phyloP scores from a whole-genome alignment of 2,113 vertebrate species.

The Pagrus major region DNA sequence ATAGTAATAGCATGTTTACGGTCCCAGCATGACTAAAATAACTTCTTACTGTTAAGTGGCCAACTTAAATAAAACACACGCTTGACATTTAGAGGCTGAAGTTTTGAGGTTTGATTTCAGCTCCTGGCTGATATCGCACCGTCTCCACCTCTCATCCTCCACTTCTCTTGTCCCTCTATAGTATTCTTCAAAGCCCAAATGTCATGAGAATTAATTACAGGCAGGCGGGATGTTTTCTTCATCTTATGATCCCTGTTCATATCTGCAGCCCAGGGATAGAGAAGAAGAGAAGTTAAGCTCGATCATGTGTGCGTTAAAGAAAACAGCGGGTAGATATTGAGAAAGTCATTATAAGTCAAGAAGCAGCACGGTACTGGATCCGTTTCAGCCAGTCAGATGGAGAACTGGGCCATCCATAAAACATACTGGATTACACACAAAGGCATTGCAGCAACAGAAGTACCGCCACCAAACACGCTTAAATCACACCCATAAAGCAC shows the following conservation, averaged over 20 bases:
- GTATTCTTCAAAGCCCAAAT: slow-evolving; percentile 34
- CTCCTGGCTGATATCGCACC: neutral
- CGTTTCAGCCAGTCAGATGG: slow-evolving; percentile 15
- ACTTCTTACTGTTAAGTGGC: slow-evolving; percentile 32
- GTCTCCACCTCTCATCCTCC: slow-evolving; percentile 17
- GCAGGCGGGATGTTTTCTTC: neutral
- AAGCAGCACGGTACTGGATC: slow-evolving; percentile 27
- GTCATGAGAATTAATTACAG: slow-evolving; percentile 47
- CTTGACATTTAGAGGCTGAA: neutral
- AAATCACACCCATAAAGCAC: neutral
- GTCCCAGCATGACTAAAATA: slow-evolving; percentile 44
- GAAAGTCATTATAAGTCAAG: slow-evolving; percentile 32
- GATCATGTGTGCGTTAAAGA: slow-evolving; percentile 2
- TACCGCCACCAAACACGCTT: neutral
- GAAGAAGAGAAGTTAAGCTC: neutral
- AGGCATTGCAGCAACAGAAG: slow-evolving; percentile 15
- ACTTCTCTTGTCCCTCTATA: neutral
- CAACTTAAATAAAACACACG: slow-evolving; percentile 46
- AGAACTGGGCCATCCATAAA: slow-evolving; percentile 39
- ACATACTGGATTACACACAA: slow-evolving; percentile 24
- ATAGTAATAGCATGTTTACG: slow-evolving; percentile 40
- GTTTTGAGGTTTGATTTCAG: slow-evolving; percentile 23
- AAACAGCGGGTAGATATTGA: neutral
- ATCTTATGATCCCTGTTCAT: neutral
- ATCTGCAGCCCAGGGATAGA: neutral